Percentiles rank a stretch among this genome's conserved stretches.
Evolutionary conservation across 2,888 invertebrate species (phyloP).

Genomic region (Pristionchus exspectatus): DNA sequence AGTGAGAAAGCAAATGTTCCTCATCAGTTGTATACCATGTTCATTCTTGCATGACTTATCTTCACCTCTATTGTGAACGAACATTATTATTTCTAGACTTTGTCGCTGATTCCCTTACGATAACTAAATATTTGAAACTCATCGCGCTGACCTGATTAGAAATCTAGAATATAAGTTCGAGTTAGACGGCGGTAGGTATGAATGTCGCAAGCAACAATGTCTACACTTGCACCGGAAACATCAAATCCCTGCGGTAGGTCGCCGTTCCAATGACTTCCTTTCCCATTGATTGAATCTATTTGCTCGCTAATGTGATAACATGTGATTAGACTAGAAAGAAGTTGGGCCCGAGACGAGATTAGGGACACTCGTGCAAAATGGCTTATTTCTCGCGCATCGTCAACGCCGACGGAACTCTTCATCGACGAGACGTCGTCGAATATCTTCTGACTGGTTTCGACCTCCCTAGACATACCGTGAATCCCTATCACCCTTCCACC

Average conservation of each 20-base stretch:
- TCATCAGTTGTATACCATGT: slow-evolving; percentile 5
- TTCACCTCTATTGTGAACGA: not conserved
- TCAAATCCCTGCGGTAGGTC: not conserved
- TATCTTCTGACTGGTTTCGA: not conserved
- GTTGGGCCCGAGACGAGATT: not conserved
- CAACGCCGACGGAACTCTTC: not conserved
- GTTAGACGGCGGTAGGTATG: not conserved
- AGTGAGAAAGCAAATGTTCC: not conserved
- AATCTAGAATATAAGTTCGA: not conserved
- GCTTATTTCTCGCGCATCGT: slow-evolving; percentile 4
- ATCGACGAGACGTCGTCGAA: not conserved
- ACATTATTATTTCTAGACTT: not conserved
- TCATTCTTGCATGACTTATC: not conserved
- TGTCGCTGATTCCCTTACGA: not conserved
- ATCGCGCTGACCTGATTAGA: too few species aligned
- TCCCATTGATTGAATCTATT: slow-evolving; percentile 21
- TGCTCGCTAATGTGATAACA: not conserved
- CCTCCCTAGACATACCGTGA: not conserved
- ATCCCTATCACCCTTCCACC: slow-evolving; percentile 2
- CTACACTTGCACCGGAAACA: not conserved
- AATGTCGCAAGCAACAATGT: not conserved
- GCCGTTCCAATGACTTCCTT: not conserved
- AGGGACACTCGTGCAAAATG: slow-evolving; percentile 7
- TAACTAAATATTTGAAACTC: too few species aligned
- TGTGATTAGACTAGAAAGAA: slow-evolving; percentile 34